These are phyloP conservation scores for Nanger granti DNA, from an alignment of 2,113 vertebrate species.

Conservation along the genomic window DNA sequence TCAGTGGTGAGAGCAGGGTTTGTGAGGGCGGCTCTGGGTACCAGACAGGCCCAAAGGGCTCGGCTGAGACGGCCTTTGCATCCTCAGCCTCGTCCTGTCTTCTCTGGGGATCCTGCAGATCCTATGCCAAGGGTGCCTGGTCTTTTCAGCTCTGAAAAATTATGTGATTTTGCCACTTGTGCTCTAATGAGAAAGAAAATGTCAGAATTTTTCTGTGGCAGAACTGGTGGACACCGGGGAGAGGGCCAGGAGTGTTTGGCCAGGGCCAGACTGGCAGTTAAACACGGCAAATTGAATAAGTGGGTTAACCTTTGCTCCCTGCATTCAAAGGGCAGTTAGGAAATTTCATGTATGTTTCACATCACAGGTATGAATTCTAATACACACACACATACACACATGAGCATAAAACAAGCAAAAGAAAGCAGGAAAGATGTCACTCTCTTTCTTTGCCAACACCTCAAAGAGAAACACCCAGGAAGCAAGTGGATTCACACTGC, in stretches of 20 bases:
- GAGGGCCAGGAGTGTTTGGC: background rate
- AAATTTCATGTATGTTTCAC: background rate
- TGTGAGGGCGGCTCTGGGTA: background rate
- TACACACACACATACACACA: background rate
- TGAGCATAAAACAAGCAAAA: background rate
- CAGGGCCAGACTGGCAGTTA: background rate
- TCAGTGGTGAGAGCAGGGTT: background rate
- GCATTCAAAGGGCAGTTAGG: background rate
- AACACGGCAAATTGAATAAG: background rate
- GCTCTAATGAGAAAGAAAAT: background rate
- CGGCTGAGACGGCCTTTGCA: rapidly evolving
- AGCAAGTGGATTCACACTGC: background rate
- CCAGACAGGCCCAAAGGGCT: background rate
- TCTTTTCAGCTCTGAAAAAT: background rate
- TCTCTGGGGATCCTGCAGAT: background rate
- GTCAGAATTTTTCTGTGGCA: background rate
- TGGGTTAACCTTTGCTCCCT: background rate
- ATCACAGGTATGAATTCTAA: background rate
- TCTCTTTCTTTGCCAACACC: background rate
- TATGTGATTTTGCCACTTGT: background rate
- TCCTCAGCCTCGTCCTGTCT: background rate
- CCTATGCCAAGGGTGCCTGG: background rate
- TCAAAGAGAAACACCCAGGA: background rate
- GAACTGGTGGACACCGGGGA: background rate
- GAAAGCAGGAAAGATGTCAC: background rate